A percentile compares a stretch with the other conserved stretches of the same genome.
Conservation (phyloP, 2,888 invertebrate species). For the Synergus japonicus region DNA sequence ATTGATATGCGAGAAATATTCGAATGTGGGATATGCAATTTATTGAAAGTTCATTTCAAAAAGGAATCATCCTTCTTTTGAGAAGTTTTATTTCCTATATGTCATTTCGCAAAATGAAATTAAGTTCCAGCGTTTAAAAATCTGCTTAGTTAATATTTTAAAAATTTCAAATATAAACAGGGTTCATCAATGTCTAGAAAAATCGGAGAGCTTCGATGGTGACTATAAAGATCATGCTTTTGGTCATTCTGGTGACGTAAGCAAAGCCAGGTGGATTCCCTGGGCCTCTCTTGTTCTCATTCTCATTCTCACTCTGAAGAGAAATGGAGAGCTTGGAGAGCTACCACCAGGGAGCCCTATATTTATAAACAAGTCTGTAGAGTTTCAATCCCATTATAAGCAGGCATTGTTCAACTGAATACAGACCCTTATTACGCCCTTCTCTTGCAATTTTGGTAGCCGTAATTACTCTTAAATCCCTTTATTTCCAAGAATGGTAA, state of each 20-base stretch:
- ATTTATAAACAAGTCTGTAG: slow-evolving; percentile 60
- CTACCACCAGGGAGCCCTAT: slow-evolving; percentile 40
- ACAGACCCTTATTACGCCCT: slow-evolving; percentile 25
- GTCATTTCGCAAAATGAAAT: neutral
- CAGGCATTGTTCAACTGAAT: slow-evolving; percentile 43
- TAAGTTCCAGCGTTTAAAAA: neutral
- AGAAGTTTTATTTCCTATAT: neutral
- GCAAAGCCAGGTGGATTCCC: slow-evolving; percentile 60
- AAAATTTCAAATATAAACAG: neutral
- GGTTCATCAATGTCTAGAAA: neutral
- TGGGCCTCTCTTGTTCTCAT: slow-evolving; percentile 45
- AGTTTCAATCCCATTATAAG: slow-evolving; percentile 50
- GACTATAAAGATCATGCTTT: slow-evolving; percentile 59
- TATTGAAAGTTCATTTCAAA: neutral
- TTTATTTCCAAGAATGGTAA: neutral
- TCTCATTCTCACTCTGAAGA: slow-evolving; percentile 48
- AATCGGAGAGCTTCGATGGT: neutral
- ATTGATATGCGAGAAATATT: slow-evolving; percentile 31
- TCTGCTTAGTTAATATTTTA: neutral
- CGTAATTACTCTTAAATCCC: slow-evolving; percentile 9
- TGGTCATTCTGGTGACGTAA: slow-evolving; percentile 63
- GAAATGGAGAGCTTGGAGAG: slow-evolving; percentile 42
- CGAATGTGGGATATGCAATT: neutral
- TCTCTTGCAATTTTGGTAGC: slow-evolving; percentile 10
- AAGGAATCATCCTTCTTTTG: neutral